These are phyloP conservation scores for Porites evermanni DNA, from an alignment of 92 coral and sea anemone species.

Conservation along the genomic window DNA sequence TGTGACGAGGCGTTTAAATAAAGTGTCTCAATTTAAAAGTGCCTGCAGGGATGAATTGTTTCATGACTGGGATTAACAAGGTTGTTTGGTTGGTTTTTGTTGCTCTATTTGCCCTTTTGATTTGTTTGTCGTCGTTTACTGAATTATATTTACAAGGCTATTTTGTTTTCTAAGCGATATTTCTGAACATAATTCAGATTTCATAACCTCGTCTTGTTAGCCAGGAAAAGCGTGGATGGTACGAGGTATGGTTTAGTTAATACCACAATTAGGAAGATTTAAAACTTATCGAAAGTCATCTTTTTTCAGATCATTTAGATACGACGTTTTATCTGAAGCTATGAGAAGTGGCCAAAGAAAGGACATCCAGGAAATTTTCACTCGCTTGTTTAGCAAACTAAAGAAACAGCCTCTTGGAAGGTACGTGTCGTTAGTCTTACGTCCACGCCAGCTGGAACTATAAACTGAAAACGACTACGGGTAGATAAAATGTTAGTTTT, in stretches of 20 bases:
- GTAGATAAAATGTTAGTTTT: too few species aligned
- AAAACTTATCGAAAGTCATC: neutral
- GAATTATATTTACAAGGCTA: too few species aligned
- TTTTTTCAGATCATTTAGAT: constrained; percentile 37
- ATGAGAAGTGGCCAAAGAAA: constrained; percentile 60
- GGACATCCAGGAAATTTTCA: constrained; percentile 48
- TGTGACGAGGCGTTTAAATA: neutral
- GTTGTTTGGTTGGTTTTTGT: neutral
- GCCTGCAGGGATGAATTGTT: neutral
- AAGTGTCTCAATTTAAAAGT: neutral
- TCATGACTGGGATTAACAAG: neutral
- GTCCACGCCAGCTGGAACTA: neutral
- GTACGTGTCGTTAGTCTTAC: neutral
- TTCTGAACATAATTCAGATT: too few species aligned
- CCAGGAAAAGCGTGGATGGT: too few species aligned
- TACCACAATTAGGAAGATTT: neutral
- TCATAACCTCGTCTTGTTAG: too few species aligned
- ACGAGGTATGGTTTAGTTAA: too few species aligned
- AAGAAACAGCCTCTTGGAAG: constrained; percentile 49
- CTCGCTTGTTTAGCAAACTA: constrained; percentile 41
- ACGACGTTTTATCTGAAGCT: constrained; percentile 56
- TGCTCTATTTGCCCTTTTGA: too few species aligned
- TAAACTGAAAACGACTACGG: too few species aligned
- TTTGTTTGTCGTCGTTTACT: too few species aligned
- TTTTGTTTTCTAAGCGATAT: too few species aligned